Conservation (phyloP, 2,113 vertebrate genomes). For the Mustela nigripes region DNA sequence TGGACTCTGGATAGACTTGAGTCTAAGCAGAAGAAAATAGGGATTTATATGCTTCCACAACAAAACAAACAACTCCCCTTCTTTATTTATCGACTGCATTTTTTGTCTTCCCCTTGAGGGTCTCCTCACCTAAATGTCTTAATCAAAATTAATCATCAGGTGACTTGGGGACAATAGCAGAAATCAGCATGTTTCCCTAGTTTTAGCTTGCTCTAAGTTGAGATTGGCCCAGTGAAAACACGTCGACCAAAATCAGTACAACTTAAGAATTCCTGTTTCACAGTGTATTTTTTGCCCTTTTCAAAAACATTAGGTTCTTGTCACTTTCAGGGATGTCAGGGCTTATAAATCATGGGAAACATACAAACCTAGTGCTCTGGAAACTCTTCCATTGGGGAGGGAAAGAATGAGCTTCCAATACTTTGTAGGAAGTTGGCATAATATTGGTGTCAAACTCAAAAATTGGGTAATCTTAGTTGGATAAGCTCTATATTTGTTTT, state of each 20-base stretch:
- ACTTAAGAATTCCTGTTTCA: not conserved
- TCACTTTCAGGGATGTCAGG: not conserved
- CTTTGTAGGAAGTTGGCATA: not conserved
- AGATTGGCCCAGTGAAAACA: not conserved
- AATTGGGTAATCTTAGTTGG: not conserved
- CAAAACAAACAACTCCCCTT: not conserved
- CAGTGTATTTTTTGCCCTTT: not conserved
- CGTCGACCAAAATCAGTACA: not conserved
- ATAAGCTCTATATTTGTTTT: not conserved
- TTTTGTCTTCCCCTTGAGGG: not conserved
- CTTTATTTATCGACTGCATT: not conserved
- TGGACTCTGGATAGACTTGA: no score
- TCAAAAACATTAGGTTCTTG: not conserved
- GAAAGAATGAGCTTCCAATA: not conserved
- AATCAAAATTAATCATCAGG: not conserved
- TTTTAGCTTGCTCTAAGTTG: not conserved
- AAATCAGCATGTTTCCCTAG: not conserved
- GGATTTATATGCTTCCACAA: not conserved
- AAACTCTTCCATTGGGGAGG: not conserved
- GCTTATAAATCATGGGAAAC: not conserved
- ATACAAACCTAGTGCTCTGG: not conserved
- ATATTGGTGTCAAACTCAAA: not conserved
- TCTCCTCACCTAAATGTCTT: not conserved
- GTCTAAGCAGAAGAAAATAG: not conserved
- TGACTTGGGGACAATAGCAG: not conserved